Percentiles rank a stretch among this genome's conserved stretches.
Conservation (phyloP, 2,113 vertebrate genomes). For the Pollachius pollachius region DNA sequence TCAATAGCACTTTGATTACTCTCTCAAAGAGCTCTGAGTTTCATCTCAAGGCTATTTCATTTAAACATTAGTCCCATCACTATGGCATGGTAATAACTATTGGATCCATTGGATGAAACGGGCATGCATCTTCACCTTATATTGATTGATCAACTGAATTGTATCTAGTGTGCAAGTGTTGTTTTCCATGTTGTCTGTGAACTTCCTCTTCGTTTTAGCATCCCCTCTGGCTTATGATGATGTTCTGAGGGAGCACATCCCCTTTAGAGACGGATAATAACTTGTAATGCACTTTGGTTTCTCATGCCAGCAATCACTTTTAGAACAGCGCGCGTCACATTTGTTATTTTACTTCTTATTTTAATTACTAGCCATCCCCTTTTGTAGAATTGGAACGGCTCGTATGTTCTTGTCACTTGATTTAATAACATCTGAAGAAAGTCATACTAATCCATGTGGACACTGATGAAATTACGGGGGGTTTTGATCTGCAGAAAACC, state of each 20-base stretch:
- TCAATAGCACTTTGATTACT: too few relatives aligned
- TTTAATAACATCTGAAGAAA: conserved; percentile 36
- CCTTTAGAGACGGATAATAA: not conserved
- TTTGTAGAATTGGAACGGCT: conserved; percentile 23
- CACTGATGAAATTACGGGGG: conserved; percentile 40
- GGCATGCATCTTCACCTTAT: too few relatives aligned
- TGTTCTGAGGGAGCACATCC: not conserved
- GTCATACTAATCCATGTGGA: conserved; percentile 34
- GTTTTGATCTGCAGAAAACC: conserved; percentile 47
- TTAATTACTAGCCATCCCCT: conserved; percentile 10
- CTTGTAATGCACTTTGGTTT: not conserved
- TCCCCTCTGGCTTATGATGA: not conserved
- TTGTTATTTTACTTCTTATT: conserved; percentile 2
- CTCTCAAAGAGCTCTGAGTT: too few relatives aligned
- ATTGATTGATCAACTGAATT: too few relatives aligned
- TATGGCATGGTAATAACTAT: too few relatives aligned
- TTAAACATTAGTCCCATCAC: too few relatives aligned
- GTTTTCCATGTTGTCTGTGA: not conserved
- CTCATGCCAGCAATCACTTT: conserved; percentile 21
- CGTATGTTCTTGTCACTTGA: conserved; percentile 30
- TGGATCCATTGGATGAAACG: too few relatives aligned
- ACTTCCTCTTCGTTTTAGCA: not conserved
- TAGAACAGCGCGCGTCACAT: conserved; percentile 17
- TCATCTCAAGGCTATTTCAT: too few relatives aligned
- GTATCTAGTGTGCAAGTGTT: not conserved